Base-by-base conservation (phyloP, 2,888 invertebrate species). In the Formica aserva region DNA sequence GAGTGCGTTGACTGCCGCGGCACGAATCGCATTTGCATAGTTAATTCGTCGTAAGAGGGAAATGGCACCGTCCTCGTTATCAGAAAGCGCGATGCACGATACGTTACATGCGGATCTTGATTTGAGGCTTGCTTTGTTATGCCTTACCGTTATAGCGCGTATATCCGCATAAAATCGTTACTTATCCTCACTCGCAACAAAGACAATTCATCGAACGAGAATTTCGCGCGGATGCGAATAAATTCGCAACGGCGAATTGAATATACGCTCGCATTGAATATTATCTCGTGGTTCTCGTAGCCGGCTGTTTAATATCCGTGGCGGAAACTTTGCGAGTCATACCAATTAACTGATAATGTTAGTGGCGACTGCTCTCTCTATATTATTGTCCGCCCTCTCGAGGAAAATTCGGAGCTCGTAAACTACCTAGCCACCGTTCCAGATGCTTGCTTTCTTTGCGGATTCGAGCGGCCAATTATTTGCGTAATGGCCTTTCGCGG, bases 21-120 rank as follows among this genome's bases (percentile, higher is more conserved):
- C 84, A 84, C 90, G 90, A 87, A 89, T 90, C 78, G 84, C 88
- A 89, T 89, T 89, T 89, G 89, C 89, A 89, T 89, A 74, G 85
- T 72, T 90, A 88, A 89, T 89, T 87, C 89, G 84, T 83, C 84
- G 85, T 90, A 88, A 89, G 89, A 90, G 90, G 89, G 89, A 89
- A 89, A 89, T 87, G 90, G 84, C 85, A 90, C 85, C 82, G 88
- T 85, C 84, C 80, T 71, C 86, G 75, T 87, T 89, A 89, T 89
- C 90, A 88, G 88, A 90, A 88, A 90, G 90, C 85, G 74, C 83
- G 69, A 78, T 81, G 87, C 63, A 82, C 66, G 67, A 63, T 87
- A 86, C 74, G 72, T 60, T 78, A 78, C 80, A 77, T 75, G 52
- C 74, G 45, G 60, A 87, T 82, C 72, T 78, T 41, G 72, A 78